These are phyloP conservation scores for Spea bombifrons DNA, from an alignment of 2,113 vertebrate genomes.

Conservation along the genomic window DNA sequence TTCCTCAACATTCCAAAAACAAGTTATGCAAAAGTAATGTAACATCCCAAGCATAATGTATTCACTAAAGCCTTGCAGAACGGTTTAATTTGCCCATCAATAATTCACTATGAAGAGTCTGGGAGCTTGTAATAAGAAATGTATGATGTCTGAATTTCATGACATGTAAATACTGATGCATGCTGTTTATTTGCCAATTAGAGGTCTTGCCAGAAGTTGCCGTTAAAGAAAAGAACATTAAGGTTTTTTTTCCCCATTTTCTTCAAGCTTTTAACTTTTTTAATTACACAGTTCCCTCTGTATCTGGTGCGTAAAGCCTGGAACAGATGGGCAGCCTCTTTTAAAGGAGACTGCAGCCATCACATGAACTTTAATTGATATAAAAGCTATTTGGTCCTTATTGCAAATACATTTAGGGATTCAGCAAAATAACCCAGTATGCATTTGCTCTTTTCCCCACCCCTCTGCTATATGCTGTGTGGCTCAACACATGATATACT, in stretches of 20 bases:
- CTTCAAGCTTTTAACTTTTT: not conserved
- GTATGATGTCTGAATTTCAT: not conserved
- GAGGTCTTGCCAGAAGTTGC: not conserved
- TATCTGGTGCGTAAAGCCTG: not conserved
- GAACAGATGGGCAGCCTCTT: too few relatives aligned
- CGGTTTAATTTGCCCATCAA: slow-evolving; percentile 28
- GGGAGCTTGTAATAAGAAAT: not conserved
- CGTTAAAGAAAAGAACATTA: not conserved
- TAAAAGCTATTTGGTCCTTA: too few relatives aligned
- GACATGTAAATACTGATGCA: slow-evolving; percentile 21
- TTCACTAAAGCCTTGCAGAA: slow-evolving; percentile 23
- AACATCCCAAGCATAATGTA: slow-evolving; percentile 6
- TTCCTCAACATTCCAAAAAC: too few relatives aligned
- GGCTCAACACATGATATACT: too few relatives aligned
- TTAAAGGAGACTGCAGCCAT: too few relatives aligned
- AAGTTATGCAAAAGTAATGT: slow-evolving; percentile 12
- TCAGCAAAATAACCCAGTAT: too few relatives aligned
- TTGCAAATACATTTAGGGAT: too few relatives aligned
- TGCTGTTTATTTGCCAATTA: slow-evolving; percentile 12
- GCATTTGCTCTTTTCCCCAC: too few relatives aligned
- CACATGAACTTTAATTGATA: too few relatives aligned
- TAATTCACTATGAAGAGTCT: slow-evolving; percentile 15
- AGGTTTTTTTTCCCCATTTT: not conserved
- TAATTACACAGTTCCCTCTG: slow-evolving; percentile 9
- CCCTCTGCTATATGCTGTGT: too few relatives aligned